A percentile compares a stretch with the other conserved stretches of the same genome.
These are phyloP conservation scores for Dendrolimus houi DNA, from an alignment of 2,888 invertebrate species.

Conservation along the genomic window DNA sequence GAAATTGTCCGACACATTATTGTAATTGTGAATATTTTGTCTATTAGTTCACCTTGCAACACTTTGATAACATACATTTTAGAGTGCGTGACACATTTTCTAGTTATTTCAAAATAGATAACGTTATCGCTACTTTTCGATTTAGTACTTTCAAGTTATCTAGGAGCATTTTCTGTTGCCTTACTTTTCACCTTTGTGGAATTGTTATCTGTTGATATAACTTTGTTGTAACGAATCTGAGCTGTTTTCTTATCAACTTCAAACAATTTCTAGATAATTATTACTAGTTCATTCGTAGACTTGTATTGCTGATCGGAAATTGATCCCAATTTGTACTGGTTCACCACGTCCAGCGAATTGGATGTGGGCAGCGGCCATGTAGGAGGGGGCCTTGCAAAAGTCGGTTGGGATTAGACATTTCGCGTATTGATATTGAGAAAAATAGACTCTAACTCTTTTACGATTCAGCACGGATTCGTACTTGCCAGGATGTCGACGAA, in stretches of 20 bases:
- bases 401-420: slow-evolving; percentile 55
- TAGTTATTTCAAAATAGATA: slow-evolving; percentile 37
- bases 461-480: slow-evolving; percentile 44
- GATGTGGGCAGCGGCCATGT: slow-evolving; percentile 65
- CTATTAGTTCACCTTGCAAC: slow-evolving; percentile 29
- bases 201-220: slow-evolving; percentile 9
- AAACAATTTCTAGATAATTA: neutral
- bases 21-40: slow-evolving; percentile 9
- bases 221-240: neutral
- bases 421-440: slow-evolving; percentile 26
- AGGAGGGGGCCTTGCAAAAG: slow-evolving; percentile 67
- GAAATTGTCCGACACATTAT: slow-evolving; percentile 11
- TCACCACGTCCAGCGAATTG: slow-evolving; percentile 50
- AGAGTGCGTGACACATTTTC: slow-evolving; percentile 50
- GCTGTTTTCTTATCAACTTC: neutral
- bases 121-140: slow-evolving; percentile 27
- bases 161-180: slow-evolving; percentile 14
- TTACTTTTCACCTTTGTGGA: slow-evolving; percentile 16
- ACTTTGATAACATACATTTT: slow-evolving; percentile 22
- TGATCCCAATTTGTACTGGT: slow-evolving; percentile 50
- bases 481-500: slow-evolving; percentile 39
- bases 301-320: slow-evolving; percentile 27
- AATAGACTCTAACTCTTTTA: slow-evolving; percentile 39
- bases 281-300: slow-evolving; percentile 8
- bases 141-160: slow-evolving; percentile 14